Evolutionary conservation across 2,888 invertebrate genomes (phyloP), one percentile per base, ranked within the genome.

Genomic region (Drosophila conformis): DNA sequence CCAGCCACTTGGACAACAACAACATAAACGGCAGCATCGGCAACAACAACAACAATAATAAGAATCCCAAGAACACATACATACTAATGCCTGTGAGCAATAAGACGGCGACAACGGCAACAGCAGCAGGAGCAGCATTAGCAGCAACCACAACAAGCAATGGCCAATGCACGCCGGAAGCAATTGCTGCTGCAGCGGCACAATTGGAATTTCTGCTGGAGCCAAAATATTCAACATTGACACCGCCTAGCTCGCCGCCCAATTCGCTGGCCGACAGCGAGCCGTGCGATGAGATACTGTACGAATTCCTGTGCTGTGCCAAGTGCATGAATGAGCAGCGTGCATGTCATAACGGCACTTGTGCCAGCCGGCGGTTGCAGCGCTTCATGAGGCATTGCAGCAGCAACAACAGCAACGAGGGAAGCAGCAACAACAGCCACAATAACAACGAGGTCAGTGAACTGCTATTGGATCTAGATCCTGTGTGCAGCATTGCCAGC

Each of bases 271-370:
- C 35, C 21, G 69, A 67, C 27, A 54, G 35, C n/a, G 82, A 64
- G 31, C 59, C 54, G 3, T 65, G 77, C 7, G 90, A 89, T 38
- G 93, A 93, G 69, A 86, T 93, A 65, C 86, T 93, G 33, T 93
- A 93, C 71, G 93, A 93, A 73, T 93, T 93, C 75, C 78, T 93
- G 7, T 93, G 93, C 83, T 93, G 93, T 84, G 93, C 93, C 74
- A 93, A 93, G 86, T 93, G 93, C 69, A 92, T 93, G 92, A 92
- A 92, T 78, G 91, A 91, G 66, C 80, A 83, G 57, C 76, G 83
- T n/a, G 46, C 72, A 46, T 80, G 79, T 13, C 77, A 72, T 52
- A 77, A 69, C 57, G 73, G 75, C 29, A 78, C 75, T 33, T 80
- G 69, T 66, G 70, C 59, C 58, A 79, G 51, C 25, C 82, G 65